Base-by-base conservation (phyloP, 2,888 invertebrate species). In the Drosophila mayaguana region DNA sequence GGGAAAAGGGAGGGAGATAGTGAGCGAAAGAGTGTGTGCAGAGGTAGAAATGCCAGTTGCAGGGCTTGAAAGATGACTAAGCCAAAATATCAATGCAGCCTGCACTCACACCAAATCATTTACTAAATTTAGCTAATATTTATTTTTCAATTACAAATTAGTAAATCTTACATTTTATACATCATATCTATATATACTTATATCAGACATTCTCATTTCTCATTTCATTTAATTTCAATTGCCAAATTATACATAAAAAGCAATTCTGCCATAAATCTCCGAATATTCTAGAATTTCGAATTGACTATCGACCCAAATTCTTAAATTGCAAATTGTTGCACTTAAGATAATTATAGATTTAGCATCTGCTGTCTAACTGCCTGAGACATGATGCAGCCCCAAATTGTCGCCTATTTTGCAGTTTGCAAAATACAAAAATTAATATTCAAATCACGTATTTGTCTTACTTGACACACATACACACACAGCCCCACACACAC, bases 371-470 rank as follows among this genome's bases (percentile, higher is more conserved):
- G 38, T 48, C 4, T 22, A 12, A 14, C 54, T 54, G 55, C 25
- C 53, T 78, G 80, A 75, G 42, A 34, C 12, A 12, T 32, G 38
- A 9, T n/a, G 40, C 56, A 36, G 36, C 46, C 34, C 55, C 11
- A 48, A 48, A 18, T 48, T 48, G n/a, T 48, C 48, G 11, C 12
- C n/a, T 46, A 55, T 61, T 75, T 67, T 45, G 53, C 18, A 28
- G 38, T n/a, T 12, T 11, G 43, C 11, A 11, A n/a, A 64, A 57
- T 43, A 65, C 50, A 75, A 78, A 71, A 71, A 81, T 83, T 86
- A 77, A 66, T 72, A 86, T 86, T 85, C 86, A 74, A 81, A 81
- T 78, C 86, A 86, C 88, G 86, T 88, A 80, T 81, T 80, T 81
- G 62, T 61, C 68, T 66, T 65, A 70, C 75, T 81, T 86, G 85